Conservation (phyloP, 2,113 vertebrate genomes). For the Peucedramus taeniatus region DNA sequence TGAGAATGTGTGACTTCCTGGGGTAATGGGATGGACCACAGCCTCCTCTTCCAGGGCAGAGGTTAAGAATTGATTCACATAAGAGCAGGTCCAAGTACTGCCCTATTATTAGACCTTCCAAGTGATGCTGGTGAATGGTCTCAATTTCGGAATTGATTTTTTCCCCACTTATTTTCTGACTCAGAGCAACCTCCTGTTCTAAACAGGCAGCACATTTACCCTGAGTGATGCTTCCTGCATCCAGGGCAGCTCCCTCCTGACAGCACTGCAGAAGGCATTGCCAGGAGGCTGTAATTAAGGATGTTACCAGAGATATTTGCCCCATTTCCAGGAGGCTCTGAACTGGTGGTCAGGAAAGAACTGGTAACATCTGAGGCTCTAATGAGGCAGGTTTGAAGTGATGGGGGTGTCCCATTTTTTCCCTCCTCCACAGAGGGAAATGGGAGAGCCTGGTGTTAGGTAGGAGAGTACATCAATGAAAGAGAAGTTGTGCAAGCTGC, state of each 20-base stretch:
- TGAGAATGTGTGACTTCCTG: neutral
- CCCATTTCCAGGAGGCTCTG: neutral
- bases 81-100: neutral
- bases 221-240: neutral
- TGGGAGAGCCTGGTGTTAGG: neutral
- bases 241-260: neutral
- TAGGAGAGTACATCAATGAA: neutral
- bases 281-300: constrained; percentile 2
- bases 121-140: neutral
- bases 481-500: neutral
- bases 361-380: neutral
- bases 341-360: neutral
- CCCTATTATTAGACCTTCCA: neutral
- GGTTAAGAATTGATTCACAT: neutral
- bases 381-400: neutral
- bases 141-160: neutral
- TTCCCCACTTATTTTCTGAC: neutral
- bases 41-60: neutral
- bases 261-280: neutral
- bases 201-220: neutral
- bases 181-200: neutral
- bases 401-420: fast-evolving
- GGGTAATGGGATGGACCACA: neutral
- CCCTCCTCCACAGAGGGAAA: neutral
- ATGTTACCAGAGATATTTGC: neutral